Evolutionary conservation across 35 echinoderm and acorn worm species (phyloP), one percentile per base, ranked within the genome.

Genomic region (Ophioderma brevispina): DNA sequence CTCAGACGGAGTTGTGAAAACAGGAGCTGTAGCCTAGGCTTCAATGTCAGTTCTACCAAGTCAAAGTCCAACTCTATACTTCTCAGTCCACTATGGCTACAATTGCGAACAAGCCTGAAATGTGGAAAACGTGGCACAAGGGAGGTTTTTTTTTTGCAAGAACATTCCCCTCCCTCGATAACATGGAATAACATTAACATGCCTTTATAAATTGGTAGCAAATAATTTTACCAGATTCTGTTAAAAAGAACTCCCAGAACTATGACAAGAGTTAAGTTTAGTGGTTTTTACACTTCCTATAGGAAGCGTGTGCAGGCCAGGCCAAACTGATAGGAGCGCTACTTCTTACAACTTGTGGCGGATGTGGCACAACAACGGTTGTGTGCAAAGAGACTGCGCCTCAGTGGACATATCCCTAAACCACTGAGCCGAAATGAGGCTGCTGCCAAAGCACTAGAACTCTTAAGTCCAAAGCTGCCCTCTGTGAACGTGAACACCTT

Each of bases 261-360:
- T 11, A 4, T 70, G 4, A 25, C 59, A 80, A 34, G 38, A 34
- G 36, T 34, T 13, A 36, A 36, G 32, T 14, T 21, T 37, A 6
- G 11, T 14, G 36, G 4, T 23, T 5, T 80, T 25, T 70, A 23
- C 25, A 13, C 19, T 82, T 82, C 39, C 19, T 39, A 82, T 64
- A 99, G 97, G 97, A 99, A 99, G 89, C 87, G 97, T 80, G 91
- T 33, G 91, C 92, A 35, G 97, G n/a, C n/a, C n/a, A n/a, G n/a
- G n/a, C 94, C 55, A 76, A 90, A 32, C 89, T 95, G 32, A 99
- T 99, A 79, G 93, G 95, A 78, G n/a, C 94, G 91, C 33, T 99
- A 93, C 50, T 99, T 95, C 94, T 99, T 93, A 87, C 97, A 99
- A 75, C 91, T 99, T 10, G 80, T 95, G 13, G 80, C 95, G 97